Conservation (phyloP, 2,113 vertebrate genomes). For the Zosterops lateralis region DNA sequence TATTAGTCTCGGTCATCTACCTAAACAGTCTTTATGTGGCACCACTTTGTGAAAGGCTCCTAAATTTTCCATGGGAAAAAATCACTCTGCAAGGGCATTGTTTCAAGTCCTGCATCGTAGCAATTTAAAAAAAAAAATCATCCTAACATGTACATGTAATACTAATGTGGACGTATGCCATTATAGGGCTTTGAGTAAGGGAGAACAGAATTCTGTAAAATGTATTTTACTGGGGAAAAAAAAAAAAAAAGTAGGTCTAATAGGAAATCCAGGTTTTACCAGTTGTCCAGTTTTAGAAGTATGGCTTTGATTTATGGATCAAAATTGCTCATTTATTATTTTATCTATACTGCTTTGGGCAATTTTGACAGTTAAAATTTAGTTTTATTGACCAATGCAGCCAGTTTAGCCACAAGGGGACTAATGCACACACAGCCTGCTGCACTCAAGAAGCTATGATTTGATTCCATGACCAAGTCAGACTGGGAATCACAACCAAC, state of each 20-base stretch:
- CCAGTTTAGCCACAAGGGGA: constrained; percentile 73
- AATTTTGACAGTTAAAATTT: constrained; percentile 82
- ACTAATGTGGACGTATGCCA: neutral
- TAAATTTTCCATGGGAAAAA: neutral
- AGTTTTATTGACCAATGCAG: constrained; percentile 81
- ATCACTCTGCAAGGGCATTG: neutral
- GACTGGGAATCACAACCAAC: constrained; percentile 71
- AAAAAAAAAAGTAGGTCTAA: neutral
- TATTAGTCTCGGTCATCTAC: neutral
- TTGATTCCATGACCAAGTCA: constrained; percentile 73
- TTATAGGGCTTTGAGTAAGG: constrained; percentile 5
- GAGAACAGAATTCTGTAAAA: neutral
- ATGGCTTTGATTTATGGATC: constrained; percentile 79
- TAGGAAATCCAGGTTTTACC: constrained; percentile 63
- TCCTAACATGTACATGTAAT: neutral
- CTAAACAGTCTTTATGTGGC: neutral
- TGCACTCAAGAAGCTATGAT: constrained; percentile 70
- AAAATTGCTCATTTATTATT: constrained; percentile 80
- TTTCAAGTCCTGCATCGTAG: constrained; percentile 18
- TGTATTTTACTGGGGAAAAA: neutral
- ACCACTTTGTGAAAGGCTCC: neutral
- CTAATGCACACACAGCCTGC: constrained; percentile 68
- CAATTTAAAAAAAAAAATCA: neutral
- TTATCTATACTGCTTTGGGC: constrained; percentile 77
- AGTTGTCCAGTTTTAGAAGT: constrained; percentile 66